Evolutionary conservation across 1,140 invertebrate genomes (phyloP).

Genomic region (Scaptomyza graminum): DNA sequence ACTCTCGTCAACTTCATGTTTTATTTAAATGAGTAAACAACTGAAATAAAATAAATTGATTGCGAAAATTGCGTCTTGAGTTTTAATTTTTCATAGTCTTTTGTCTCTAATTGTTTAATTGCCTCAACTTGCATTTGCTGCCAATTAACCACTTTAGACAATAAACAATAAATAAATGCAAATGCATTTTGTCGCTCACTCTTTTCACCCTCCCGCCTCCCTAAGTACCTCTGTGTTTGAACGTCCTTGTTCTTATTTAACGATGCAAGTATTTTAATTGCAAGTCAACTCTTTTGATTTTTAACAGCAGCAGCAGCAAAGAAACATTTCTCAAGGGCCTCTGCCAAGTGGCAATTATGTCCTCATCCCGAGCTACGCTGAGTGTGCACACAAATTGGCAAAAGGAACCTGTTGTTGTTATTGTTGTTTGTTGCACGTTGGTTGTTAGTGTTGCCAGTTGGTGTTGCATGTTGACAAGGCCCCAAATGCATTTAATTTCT

Average conservation of each 20-base stretch:
- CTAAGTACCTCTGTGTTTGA: too few species aligned
- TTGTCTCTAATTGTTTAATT: slow-evolving; percentile 7
- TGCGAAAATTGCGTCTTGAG: not conserved
- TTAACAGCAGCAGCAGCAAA: slow-evolving; percentile 17
- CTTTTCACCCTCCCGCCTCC: too few species aligned
- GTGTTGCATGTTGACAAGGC: slow-evolving; percentile 30
- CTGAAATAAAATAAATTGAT: slow-evolving; percentile 1
- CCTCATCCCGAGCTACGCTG: slow-evolving; percentile 55
- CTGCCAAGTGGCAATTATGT: slow-evolving; percentile 73
- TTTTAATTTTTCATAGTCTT: not conserved
- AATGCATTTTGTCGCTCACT: slow-evolving; percentile 2
- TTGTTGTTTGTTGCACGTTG: slow-evolving; percentile 26
- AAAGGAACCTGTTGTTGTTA: slow-evolving; percentile 18
- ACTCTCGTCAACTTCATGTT: not conserved
- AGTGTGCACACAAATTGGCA: slow-evolving; percentile 62
- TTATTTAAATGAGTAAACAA: not conserved
- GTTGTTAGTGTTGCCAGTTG: slow-evolving; percentile 7
- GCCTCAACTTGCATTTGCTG: not conserved
- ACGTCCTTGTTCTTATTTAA: slow-evolving; percentile 30
- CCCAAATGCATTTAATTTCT: slow-evolving; percentile 81
- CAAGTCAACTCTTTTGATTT: slow-evolving; percentile 69
- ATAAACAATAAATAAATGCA: slow-evolving; percentile 31
- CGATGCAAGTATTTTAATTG: slow-evolving; percentile 74
- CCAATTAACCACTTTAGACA: slow-evolving; percentile 14
- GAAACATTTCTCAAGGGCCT: slow-evolving; percentile 59